Percentiles rank a stretch among this genome's conserved stretches.
Conservation (phyloP, 2,888 invertebrate species). For the Alloplasta piceator region DNA sequence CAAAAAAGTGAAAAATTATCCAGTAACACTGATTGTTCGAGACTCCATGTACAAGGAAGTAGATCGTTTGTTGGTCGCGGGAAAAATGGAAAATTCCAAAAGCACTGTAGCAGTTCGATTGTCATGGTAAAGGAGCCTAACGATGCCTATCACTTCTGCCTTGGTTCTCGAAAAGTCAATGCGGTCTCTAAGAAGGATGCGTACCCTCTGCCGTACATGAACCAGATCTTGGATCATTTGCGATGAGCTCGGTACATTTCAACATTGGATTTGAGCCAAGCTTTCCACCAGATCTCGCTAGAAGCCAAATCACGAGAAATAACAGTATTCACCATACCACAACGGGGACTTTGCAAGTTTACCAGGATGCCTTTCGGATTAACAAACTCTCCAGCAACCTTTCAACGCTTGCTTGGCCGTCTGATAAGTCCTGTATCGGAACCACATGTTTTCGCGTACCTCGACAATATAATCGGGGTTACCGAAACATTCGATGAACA, state of each 20-base stretch:
- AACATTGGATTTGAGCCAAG: slow-evolving; percentile 38
- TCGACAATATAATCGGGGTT: slow-evolving; percentile 59
- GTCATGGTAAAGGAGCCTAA: no score
- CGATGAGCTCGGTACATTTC: slow-evolving; percentile 58
- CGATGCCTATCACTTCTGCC: slow-evolving; percentile 58
- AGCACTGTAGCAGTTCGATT: no score
- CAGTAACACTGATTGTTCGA: slow-evolving; percentile 8
- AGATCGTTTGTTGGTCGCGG: no score
- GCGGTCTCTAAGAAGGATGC: no score
- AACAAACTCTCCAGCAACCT: slow-evolving; percentile 71
- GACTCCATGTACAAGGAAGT: slow-evolving; percentile 4
- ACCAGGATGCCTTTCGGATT: slow-evolving; percentile 71
- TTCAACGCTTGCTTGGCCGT: slow-evolving; percentile 71
- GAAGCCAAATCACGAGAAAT: slow-evolving; percentile 59
- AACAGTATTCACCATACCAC: slow-evolving; percentile 75
- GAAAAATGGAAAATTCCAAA: no score
- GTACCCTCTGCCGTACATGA: slow-evolving; percentile 63
- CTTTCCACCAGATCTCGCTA: slow-evolving; percentile 68
- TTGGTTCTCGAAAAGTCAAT: slow-evolving; percentile 64
- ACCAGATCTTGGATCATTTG: slow-evolving; percentile 51
- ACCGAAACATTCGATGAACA: slow-evolving; percentile 34
- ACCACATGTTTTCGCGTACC: no score
- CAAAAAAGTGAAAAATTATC: no score
- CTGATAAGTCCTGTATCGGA: slow-evolving; percentile 66
- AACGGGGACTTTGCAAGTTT: slow-evolving; percentile 72